A percentile compares a stretch with the other conserved stretches of the same genome.
phyloP scores from a whole-genome alignment of 2,888 invertebrate species.

The Drosophila barbarae region DNA sequence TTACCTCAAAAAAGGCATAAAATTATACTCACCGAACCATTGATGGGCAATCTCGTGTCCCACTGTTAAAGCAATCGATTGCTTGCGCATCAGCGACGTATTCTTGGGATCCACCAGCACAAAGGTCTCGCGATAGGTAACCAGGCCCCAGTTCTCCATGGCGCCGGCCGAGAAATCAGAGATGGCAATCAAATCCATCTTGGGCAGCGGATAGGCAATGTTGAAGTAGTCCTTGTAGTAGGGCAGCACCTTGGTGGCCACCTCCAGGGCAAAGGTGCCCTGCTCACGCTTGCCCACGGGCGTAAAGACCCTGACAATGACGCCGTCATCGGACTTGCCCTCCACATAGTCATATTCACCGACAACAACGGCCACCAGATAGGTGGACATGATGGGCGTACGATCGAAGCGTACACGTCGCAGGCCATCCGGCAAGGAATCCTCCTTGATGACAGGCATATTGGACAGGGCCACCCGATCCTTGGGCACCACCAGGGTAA shows the following conservation, averaged over 20 bases:
- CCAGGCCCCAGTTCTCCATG: conserved; percentile 99
- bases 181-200: conserved; percentile 97
- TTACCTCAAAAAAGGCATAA: conserved; percentile 5
- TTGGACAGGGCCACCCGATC: conserved; percentile 94
- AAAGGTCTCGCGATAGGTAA: conserved; percentile 95
- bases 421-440: conserved; percentile 79
- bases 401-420: conserved; percentile 86
- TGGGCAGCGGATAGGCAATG: conserved; percentile 96
- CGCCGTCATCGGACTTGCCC: conserved; percentile 89
- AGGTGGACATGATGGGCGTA: conserved; percentile 97
- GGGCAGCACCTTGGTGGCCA: conserved; percentile 93
- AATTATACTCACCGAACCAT: conserved; percentile 89
- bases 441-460: conserved; percentile 86
- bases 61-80: conserved; percentile 92
- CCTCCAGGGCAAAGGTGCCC: conserved; percentile 94
- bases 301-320: conserved; percentile 90
- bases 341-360: conserved; percentile 98
- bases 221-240: conserved; percentile 97
- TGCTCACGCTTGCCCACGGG: conserved; percentile 95
- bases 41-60: conserved; percentile 97
- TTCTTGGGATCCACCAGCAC: conserved; percentile 94
- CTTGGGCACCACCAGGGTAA: conserved; percentile 89
- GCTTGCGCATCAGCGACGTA: conserved; percentile 90
- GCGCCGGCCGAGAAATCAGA: conserved; percentile 97
- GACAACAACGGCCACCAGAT: conserved; percentile 94